Base-by-base conservation (phyloP, 2,113 vertebrate species). In the Ailuropoda melanoleuca region DNA sequence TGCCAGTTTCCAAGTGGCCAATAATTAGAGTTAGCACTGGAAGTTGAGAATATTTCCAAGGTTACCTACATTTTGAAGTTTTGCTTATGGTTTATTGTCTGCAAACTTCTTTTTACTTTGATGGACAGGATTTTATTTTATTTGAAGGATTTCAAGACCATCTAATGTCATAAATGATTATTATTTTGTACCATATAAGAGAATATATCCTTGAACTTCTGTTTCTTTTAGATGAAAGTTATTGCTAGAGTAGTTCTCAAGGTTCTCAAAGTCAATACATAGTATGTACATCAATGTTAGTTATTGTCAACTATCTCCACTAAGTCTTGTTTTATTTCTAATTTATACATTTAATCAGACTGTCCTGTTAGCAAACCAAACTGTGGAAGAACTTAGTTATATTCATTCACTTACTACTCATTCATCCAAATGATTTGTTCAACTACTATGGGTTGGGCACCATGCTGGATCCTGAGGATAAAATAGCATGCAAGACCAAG, bases 41-140 rank as follows among this genome's bases (percentile, higher is more conserved):
- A 97, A 70, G 13, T 1, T 58, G 46, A 91, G 96, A 90, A 29
- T 84, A 81, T 62, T 87, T 68, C n/a, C 50, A 86, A 95, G 11
- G 4, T 70, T 96, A 46, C 50, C 26, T 95, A 39, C 1, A 88
- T 64, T 91, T 95, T 94, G 34, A 78, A 81, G 31, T 93, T 75
- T 95, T 68, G 7, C 43, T 90, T 92, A 8, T 43, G n/a, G 15
- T 84, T 95, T 96, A 68, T 94, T 95, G 80, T 87, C 43, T 80
- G n/a, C 2, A 43, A 95, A 94, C 17, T 75, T 93, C 31, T 96
- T 80, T 21, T 95, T 85, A 60, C 50, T 58, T 84, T 72, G 12
- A 72, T 95, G n/a, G 6, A 39, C 21, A n/a, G 9, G 1, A 74
- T 92, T 94, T 92, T 70, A 86, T 95, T 90, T 86, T 50, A 82